These are phyloP conservation scores for Dryobates pubescens DNA, from an alignment of 2,797 vertebrate species.

Conservation along the genomic window DNA sequence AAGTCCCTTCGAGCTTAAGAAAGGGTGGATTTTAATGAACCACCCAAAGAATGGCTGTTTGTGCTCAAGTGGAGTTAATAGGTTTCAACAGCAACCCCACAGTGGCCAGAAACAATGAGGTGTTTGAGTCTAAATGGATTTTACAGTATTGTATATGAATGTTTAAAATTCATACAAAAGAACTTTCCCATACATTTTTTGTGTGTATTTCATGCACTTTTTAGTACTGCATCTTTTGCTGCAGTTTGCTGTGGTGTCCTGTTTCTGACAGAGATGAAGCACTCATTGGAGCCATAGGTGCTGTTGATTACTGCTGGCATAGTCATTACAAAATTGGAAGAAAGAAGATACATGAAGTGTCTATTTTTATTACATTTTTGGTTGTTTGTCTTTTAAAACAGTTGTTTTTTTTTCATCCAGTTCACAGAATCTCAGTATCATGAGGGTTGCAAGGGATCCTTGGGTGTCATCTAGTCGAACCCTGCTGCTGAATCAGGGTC, in stretches of 20 bases:
- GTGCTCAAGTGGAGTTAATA: constrained; percentile 39
- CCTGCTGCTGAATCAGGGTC: too few relatives aligned
- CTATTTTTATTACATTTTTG: neutral
- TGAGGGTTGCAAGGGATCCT: too few relatives aligned
- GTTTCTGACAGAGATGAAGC: neutral
- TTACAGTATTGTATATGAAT: neutral
- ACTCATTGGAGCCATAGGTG: neutral
- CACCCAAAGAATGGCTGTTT: constrained; percentile 44
- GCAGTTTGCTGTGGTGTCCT: neutral
- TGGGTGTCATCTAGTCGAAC: too few relatives aligned
- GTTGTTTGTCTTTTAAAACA: neutral
- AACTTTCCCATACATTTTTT: constrained; percentile 19
- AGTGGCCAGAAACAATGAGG: constrained; percentile 30
- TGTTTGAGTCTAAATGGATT: constrained; percentile 20
- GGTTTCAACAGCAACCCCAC: constrained; percentile 27
- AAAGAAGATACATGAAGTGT: neutral
- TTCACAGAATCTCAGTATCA: too few relatives aligned
- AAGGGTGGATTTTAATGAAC: constrained; percentile 54
- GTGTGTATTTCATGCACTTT: neutral
- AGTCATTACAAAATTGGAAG: neutral
- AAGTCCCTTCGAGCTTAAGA: constrained; percentile 25
- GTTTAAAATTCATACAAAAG: constrained; percentile 17
- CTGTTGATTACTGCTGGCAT: neutral
- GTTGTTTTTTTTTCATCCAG: neutral
- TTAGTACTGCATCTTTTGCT: neutral